Evolutionary conservation across 1,140 invertebrate species (phyloP).

Genomic region (Cheumatopsyche charites): DNA sequence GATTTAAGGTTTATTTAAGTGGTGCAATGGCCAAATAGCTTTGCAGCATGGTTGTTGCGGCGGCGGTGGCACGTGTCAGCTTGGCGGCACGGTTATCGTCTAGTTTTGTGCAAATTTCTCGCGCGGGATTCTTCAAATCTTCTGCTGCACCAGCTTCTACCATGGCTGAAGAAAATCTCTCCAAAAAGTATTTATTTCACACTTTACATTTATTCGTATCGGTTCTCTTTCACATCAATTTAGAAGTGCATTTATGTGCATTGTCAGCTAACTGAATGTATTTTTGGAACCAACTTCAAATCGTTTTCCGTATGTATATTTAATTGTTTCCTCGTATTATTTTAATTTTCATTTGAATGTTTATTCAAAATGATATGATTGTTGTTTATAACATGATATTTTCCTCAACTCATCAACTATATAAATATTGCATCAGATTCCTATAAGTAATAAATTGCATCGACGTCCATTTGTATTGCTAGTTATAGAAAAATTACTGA

Average conservation of each 20-base stretch:
- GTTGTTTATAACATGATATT: background rate
- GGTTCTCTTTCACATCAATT: background rate
- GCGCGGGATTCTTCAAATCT: background rate
- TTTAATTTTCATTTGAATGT: background rate
- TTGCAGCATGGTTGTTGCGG: background rate
- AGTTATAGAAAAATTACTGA: too few species aligned
- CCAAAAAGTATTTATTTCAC: background rate
- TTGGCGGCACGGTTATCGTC: background rate
- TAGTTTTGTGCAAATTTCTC: background rate
- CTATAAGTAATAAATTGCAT: too few species aligned
- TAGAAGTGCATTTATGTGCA: background rate
- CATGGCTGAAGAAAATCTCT: conserved; percentile 1
- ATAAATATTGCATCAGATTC: too few species aligned
- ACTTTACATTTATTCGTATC: background rate
- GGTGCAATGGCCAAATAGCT: background rate
- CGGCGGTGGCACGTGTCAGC: conserved; percentile 2
- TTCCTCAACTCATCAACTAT: too few species aligned
- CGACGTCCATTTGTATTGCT: too few species aligned
- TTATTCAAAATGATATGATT: background rate
- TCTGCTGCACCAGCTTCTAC: background rate
- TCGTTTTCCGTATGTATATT: too few species aligned
- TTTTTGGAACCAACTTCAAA: too few species aligned
- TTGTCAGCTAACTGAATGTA: too few species aligned
- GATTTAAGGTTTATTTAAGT: too few species aligned
- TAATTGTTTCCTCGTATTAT: too few species aligned